Conservation (phyloP, 53 echinoderm and acorn worm species). For the Temnopleurus reevesii region DNA sequence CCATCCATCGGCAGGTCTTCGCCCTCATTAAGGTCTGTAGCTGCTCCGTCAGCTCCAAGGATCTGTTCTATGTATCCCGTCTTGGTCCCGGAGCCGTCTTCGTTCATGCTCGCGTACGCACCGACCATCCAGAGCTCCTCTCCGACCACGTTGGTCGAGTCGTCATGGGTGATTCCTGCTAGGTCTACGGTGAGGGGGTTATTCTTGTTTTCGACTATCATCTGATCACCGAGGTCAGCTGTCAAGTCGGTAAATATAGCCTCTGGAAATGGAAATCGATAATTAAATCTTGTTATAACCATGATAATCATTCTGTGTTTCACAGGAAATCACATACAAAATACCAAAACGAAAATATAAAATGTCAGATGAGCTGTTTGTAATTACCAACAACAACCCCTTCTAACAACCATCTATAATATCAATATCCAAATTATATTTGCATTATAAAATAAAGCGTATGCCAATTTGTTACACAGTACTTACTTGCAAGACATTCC, state of each 20-base stretch:
- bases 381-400: no score
- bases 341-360: no score
- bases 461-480: no score
- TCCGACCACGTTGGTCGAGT: slow-evolving; percentile 54
- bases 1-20: slow-evolving; percentile 13
- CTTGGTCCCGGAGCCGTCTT: slow-evolving; percentile 54
- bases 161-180: slow-evolving; percentile 63
- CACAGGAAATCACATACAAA: no score
- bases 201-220: slow-evolving; percentile 66
- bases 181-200: slow-evolving; percentile 66
- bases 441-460: no score
- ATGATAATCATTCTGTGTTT: no score
- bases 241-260: slow-evolving; percentile 74
- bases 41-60: not conserved
- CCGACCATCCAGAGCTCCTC: slow-evolving; percentile 51
- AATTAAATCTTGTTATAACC: no score
- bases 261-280: slow-evolving; percentile 1
- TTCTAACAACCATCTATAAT: no score
- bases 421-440: no score
- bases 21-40: not conserved
- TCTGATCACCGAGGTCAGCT: slow-evolving; percentile 61
- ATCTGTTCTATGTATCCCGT: slow-evolving; percentile 40
- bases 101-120: slow-evolving; percentile 16
- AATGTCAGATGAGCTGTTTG: no score
- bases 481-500: slow-evolving; percentile 77